phyloP scores from a whole-genome alignment of 2,113 vertebrate genomes.

The Ammospiza caudacuta region DNA sequence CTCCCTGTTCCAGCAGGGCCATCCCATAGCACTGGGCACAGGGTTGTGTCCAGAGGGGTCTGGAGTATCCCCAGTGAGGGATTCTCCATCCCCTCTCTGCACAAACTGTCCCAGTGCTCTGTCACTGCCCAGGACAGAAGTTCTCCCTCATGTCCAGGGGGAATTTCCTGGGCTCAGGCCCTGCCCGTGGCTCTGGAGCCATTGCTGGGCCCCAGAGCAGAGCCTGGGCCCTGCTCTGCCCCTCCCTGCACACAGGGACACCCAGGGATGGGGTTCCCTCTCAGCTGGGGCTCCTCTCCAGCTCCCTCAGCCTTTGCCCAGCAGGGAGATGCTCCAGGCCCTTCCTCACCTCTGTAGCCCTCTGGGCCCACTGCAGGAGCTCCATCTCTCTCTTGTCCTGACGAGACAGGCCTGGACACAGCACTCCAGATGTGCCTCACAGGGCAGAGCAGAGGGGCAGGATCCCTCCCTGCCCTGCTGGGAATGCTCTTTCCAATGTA shows the following conservation, averaged over 20 bases:
- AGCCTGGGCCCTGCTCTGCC: no score
- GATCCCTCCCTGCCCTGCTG: not conserved
- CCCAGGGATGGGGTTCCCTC: not conserved
- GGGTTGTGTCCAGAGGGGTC: no score
- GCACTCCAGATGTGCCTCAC: not conserved
- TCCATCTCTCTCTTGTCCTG: not conserved
- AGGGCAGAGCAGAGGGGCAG: not conserved
- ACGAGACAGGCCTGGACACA: not conserved
- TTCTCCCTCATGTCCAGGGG: no score
- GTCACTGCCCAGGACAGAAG: no score
- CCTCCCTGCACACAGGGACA: not conserved
- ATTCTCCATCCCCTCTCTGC: no score
- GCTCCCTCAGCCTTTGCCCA: not conserved
- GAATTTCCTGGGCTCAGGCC: no score
- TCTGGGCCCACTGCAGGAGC: not conserved
- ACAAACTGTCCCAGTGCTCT: no score
- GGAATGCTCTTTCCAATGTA: not conserved
- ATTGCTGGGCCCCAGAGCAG: no score
- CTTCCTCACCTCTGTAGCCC: accelerated
- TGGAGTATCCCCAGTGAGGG: no score
- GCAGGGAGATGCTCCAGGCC: not conserved
- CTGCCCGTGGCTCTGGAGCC: no score
- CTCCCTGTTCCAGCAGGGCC: not conserved
- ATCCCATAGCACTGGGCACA: not conserved
- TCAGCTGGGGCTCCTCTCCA: not conserved